Percentiles rank a stretch among this genome's conserved stretches.
Evolutionary conservation across 2,797 vertebrate species (phyloP).

Genomic region (Bradypodion ventrale): DNA sequence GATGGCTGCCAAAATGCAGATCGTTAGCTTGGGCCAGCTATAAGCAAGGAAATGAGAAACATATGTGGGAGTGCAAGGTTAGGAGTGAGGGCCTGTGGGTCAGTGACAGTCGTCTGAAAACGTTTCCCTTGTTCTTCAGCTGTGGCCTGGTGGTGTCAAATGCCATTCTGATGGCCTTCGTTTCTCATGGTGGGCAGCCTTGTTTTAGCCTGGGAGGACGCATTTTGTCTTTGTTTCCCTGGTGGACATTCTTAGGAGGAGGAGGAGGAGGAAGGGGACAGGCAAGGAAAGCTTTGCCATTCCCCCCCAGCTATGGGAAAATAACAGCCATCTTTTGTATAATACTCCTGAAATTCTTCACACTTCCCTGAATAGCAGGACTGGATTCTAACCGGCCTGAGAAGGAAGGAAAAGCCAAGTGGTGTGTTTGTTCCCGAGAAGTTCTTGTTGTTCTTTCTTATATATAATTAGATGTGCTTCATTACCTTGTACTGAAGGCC

Average conservation of each 20-base stretch:
- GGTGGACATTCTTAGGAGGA: conserved; percentile 64
- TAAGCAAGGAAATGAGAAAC: conserved; percentile 85
- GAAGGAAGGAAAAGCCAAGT: conserved; percentile 61
- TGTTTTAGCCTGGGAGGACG: conserved; percentile 55
- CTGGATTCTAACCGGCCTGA: conserved; percentile 55
- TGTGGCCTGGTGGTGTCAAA: conserved; percentile 80
- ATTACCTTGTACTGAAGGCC: conserved; percentile 79
- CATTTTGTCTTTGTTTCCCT: conserved; percentile 60
- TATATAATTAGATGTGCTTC: conserved; percentile 81
- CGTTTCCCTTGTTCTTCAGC: conserved; percentile 81
- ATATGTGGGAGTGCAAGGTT: conserved; percentile 80
- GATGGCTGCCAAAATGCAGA: conserved; percentile 81
- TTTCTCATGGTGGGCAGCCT: conserved; percentile 77
- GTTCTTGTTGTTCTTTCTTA: conserved; percentile 77
- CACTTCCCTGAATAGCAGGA: conserved; percentile 81
- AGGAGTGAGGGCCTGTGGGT: conserved; percentile 81
- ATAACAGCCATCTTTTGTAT: conserved; percentile 87
- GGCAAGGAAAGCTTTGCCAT: conserved; percentile 59
- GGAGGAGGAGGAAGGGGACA: conserved; percentile 66
- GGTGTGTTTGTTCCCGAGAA: conserved; percentile 68
- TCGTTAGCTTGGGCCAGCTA: conserved; percentile 81
- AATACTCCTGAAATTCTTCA: conserved; percentile 88
- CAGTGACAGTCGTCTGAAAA: conserved; percentile 79
- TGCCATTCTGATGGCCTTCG: conserved; percentile 77
- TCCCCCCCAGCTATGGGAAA: conserved; percentile 92